Conservation (phyloP, 2,113 vertebrate genomes). For the Chaetodon auriga region DNA sequence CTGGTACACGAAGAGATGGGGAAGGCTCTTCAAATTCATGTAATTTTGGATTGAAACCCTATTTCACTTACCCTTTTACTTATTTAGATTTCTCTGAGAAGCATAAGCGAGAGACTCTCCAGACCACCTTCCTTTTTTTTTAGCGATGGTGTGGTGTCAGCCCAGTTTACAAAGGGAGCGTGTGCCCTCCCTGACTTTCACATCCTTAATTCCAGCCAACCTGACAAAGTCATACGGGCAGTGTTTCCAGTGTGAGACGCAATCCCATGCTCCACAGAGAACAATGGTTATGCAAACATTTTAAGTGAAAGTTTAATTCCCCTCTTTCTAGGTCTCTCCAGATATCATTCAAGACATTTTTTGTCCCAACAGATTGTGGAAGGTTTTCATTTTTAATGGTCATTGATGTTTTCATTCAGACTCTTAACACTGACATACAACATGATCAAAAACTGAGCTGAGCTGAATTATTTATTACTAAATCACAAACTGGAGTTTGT, state of each 20-base stretch:
- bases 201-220: neutral
- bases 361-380: no score
- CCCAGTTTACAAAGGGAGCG: neutral
- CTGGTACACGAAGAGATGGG: neutral
- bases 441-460: neutral
- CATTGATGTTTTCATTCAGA: no score
- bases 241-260: no score
- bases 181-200: neutral
- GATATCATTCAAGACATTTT: no score
- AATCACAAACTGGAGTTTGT: neutral
- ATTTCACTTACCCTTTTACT: neutral
- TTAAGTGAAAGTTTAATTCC: no score
- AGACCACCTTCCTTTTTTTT: no score
- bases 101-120: no score
- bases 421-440: no score
- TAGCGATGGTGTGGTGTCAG: neutral
- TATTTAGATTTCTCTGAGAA: neutral
- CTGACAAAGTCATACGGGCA: no score
- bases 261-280: no score
- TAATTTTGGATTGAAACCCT: neutral
- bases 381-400: no score
- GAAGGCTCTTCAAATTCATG: neutral
- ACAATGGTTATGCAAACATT: neutral
- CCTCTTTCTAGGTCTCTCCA: no score
- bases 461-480: neutral